These are phyloP conservation scores for Myotis lucifugus DNA, from an alignment of 2,113 vertebrate species.

Conservation along the genomic window DNA sequence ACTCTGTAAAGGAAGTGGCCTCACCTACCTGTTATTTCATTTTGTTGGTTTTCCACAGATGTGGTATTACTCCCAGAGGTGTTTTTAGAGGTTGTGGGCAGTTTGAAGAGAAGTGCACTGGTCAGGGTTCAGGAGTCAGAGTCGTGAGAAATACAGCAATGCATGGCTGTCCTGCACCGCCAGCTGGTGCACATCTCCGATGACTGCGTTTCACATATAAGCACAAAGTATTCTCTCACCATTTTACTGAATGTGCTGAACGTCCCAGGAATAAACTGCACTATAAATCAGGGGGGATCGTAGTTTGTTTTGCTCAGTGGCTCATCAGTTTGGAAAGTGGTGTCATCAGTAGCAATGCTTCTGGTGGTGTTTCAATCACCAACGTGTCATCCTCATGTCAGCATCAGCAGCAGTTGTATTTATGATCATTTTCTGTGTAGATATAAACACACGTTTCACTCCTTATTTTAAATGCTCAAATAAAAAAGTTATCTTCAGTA, in stretches of 20 bases:
- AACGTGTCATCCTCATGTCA: fast-evolving
- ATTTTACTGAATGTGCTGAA: neutral
- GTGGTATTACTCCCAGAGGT: neutral
- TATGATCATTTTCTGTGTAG: neutral
- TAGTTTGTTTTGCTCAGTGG: neutral
- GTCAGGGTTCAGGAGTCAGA: neutral
- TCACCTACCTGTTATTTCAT: neutral
- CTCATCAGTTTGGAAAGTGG: neutral
- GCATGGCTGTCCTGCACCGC: fast-evolving
- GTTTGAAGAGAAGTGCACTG: fast-evolving
- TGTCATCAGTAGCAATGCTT: neutral
- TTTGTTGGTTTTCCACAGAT: neutral
- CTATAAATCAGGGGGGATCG: neutral
- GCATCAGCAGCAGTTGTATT: neutral
- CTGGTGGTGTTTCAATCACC: neutral
- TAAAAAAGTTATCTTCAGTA: neutral
- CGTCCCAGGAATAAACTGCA: neutral
- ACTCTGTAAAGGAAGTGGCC: neutral
- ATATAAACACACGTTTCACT: neutral
- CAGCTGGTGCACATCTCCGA: neutral
- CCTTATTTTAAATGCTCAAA: neutral
- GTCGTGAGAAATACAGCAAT: neutral
- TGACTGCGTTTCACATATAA: neutral
- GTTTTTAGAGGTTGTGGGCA: neutral
- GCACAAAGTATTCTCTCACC: neutral